Base-by-base conservation (phyloP, 2,797 vertebrate genomes). In the Smutsia gigantea region DNA sequence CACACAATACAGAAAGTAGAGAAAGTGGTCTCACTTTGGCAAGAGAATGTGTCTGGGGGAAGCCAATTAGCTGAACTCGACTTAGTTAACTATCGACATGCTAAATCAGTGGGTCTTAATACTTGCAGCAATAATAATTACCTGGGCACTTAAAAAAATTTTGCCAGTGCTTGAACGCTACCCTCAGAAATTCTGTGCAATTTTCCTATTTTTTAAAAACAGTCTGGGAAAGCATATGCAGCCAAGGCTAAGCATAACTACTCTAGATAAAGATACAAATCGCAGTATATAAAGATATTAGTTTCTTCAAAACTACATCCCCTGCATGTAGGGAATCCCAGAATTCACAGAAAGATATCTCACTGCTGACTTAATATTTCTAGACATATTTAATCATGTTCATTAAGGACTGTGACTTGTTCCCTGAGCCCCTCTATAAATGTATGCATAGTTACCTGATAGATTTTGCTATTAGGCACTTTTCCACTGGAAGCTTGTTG, bases 401-500 rank as follows among this genome's bases (percentile, higher is more conserved):
- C 23, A 1, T 0, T 7, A 31, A 66, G 23, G n/a, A n/a, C 39
- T 5, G 4, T 8, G 21, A 53, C 18, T 37, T 5, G 55, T 4
- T 83, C 51, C 55, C 49, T 86, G 55, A 64, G 19, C n/a, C 9
- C 7, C 37, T 69, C 31, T 23, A 27, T 25, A 91, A 71, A 23
- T n/a, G 4, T 27, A 4, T 39, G 12, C 25, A 2, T 37, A 18
- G 53, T 49, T 81, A 46, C n/a, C 55, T 27, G 55, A 46, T 17
- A 8, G 61, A n/a, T 53, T 94, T 84, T 85, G 51, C 53, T 87
- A 23, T 82, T 85, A 87, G 25, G 42, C 23, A 57, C 27, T 12
- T 97, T 95, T 92, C 94, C 95, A 27, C 12, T 17, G 93, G 51
- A 85, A 92, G 17, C 23, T 69, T 37, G 55, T 79, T 96, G 86